Base-by-base conservation (phyloP, 2,888 invertebrate species). In the Thyatira batis region DNA sequence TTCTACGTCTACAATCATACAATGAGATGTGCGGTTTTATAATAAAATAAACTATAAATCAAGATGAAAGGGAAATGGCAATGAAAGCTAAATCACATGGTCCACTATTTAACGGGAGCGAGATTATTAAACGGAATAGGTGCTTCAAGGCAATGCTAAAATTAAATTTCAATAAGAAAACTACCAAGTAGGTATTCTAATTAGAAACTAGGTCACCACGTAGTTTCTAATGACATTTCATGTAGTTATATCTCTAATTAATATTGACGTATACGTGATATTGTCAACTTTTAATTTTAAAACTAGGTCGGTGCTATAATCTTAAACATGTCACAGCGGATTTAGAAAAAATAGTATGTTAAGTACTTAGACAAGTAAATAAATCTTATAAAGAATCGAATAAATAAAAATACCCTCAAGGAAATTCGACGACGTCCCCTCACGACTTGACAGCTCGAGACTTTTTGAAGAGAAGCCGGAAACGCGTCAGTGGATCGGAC, bases 401-500 rank as follows among this genome's bases (percentile, higher is more conserved):
- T 79, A 80, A 82, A 83, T 83, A 87, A 87, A 84, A 81, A 80
- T 82, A 85, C 89, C 88, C 90, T 90, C 84, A 81, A 87, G 84
- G 83, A 85, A 89, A 85, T 82, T 83, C 73, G 70, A 76, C 81
- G 80, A 74, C 85, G 76, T 83, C 85, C 88, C 89, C 84, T 87
- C 77, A 71, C 79, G 69, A 79, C 79, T 73, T 89, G 89, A 89
- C 88, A 87, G 86, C 82, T 89, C 80, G 71, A 89, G 89, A 87
- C 87, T 85, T 82, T 84, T 84, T 89, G 88, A 89, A 87, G 88
- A 89, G 86, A 88, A 81, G 82, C 89, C 89, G 92, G 92, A 91
- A 86, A 71, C 81, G 71, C 78, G 89, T 90, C 91, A 89, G 84
- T 85, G 75, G 74, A 73, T 76, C 79, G 85, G 89, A 89, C 89